phyloP scores from a whole-genome alignment of 2,113 vertebrate genomes.

The Psammodynastes pulverulentus region DNA sequence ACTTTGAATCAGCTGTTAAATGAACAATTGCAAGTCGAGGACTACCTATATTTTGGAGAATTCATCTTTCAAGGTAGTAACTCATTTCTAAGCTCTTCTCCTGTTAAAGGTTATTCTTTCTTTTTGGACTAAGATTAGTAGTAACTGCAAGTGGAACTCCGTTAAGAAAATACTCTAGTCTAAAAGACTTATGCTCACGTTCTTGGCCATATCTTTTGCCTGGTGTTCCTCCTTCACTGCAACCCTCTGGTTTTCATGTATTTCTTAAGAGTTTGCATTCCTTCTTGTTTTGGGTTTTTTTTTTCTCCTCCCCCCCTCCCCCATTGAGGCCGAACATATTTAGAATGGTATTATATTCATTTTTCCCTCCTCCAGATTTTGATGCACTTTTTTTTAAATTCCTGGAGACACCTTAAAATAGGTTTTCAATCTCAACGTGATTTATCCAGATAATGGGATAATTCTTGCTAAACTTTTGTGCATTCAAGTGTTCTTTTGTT shows the following conservation, averaged over 20 bases:
- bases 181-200: not conserved
- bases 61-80: not conserved
- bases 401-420: not conserved
- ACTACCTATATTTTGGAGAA: not conserved
- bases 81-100: conserved; percentile 9
- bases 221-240: not conserved
- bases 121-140: not conserved
- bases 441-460: not conserved
- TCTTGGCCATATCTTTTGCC: not conserved
- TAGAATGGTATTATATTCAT: not conserved
- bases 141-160: not conserved
- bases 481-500: no score
- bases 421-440: not conserved
- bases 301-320: no score
- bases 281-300: not conserved
- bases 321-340: not conserved
- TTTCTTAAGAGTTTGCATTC: not conserved
- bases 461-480: not conserved
- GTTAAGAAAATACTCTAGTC: not conserved
- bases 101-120: not conserved
- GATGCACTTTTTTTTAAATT: not conserved
- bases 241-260: not conserved
- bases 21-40: not conserved
- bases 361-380: not conserved
- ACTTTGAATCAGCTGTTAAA: not conserved